A percentile compares a stretch with the other conserved stretches of the same genome.
Evolutionary conservation across 1,140 invertebrate genomes (phyloP).

Genomic region (Varroa destructor): DNA sequence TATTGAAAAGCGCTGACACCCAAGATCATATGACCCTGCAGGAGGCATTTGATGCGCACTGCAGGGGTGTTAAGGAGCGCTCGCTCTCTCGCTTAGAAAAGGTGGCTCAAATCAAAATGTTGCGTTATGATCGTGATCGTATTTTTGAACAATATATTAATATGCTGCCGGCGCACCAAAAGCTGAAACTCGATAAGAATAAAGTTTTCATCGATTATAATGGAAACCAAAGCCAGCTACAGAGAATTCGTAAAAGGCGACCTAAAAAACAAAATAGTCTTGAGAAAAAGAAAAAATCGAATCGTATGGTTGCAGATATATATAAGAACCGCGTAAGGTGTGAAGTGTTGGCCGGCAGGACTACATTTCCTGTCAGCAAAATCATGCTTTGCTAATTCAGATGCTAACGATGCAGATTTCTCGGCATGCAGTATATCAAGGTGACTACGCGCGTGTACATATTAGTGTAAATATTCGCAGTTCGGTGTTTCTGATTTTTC

Average conservation of each 20-base stretch:
- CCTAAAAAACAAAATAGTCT: constrained; percentile 9
- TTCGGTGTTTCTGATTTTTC: too few species aligned
- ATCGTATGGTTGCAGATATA: constrained; percentile 24
- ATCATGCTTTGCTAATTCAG: constrained; percentile 7
- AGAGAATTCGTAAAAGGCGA: neutral
- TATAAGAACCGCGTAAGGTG: constrained; percentile 12
- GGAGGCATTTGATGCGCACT: constrained; percentile 13
- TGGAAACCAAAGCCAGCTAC: neutral
- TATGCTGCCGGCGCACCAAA: constrained; percentile 13
- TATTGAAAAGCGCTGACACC: constrained; percentile 9
- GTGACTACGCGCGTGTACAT: too few species aligned
- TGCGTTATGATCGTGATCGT: constrained; percentile 19
- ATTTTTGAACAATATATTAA: constrained; percentile 18
- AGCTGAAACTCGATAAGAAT: constrained; percentile 4
- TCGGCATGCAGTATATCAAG: too few species aligned
- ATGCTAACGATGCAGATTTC: too few species aligned
- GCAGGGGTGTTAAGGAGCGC: neutral
- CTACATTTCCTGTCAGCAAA: constrained; percentile 24
- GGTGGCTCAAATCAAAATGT: constrained; percentile 17
- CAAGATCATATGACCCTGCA: constrained; percentile 8
- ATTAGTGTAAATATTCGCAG: too few species aligned
- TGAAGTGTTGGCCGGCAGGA: constrained; percentile 11
- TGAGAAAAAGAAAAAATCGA: constrained; percentile 15
- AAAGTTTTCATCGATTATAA: neutral
- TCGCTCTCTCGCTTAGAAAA: constrained; percentile 7